Evolutionary conservation across 2,113 vertebrate genomes (phyloP), one percentile per base, ranked within the genome.

Genomic region (Daboia siamensis): DNA sequence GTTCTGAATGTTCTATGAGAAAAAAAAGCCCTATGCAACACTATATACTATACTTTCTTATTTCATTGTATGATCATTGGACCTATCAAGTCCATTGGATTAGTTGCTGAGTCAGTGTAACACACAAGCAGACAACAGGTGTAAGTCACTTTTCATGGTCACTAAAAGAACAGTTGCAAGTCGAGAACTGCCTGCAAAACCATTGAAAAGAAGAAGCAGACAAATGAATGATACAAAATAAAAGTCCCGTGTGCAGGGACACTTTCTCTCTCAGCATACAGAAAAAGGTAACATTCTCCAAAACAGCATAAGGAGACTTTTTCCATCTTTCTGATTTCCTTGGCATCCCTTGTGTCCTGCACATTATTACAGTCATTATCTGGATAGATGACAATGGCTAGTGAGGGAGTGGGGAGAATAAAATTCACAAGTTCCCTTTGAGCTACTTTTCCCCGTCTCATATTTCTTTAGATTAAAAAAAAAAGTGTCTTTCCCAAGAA

Each of bases 381-480:
- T 23, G 13, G 21, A 52, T 24, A 90, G 10, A 51, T 87, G 86
- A 55, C 33, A 88, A 88, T n/a, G 33, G 52, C 86, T 29, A 54
- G 86, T 10, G n/a, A n/a, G 7, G 52, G 17, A 87, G 46, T 4
- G 15, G 12, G n/a, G 86, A 8, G 17, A 4, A 88, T 44, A 57
- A 74, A 74, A 52, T n/a, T 52, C 52, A 29, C n/a, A 86, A 86
- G 80, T 64, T 86, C 29, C 74, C 29, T 90, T 90, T 64, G 46
- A 90, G 21, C 56, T 64, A 44, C 29, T 23, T 51, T 90, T 93
- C 44, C 46, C 56, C 56, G 54, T 54, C 88, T 90, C 80, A 90
- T 86, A 93, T 94, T 84, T 57, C 59, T 92, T 87, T 86, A 90
- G 80, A 0, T 69, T 84, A 89, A 11, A 87, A 51, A 86, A 93